Evolutionary conservation across 2,888 invertebrate genomes (phyloP).

Genomic region (Malacosoma neustria): DNA sequence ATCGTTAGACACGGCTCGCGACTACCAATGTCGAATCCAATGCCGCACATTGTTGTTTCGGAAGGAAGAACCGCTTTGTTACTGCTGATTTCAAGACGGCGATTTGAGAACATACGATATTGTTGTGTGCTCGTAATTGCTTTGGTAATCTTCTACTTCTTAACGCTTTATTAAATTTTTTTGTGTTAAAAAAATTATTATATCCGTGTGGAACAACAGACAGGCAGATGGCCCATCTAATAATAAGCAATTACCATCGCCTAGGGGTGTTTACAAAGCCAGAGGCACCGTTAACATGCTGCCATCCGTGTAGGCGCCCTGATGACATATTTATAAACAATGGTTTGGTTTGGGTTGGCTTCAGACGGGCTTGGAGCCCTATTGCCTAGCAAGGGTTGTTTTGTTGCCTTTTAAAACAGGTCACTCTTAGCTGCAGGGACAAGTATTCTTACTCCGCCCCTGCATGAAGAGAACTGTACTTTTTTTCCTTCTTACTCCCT

Average conservation of each 20-base stretch:
- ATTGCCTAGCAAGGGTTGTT: neutral
- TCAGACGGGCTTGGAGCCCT: neutral
- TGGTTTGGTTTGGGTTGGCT: too few species aligned
- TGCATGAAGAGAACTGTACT: neutral
- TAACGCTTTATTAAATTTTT: too few species aligned
- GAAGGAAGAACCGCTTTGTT: slow-evolving; percentile 62
- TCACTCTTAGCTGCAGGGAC: neutral
- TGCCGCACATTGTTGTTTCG: slow-evolving; percentile 66
- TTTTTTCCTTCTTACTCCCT: neutral
- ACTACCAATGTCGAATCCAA: slow-evolving; percentile 65
- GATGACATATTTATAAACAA: too few species aligned
- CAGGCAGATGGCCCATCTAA: neutral
- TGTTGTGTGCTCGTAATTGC: too few species aligned
- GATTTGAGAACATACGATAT: neutral
- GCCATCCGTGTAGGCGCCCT: too few species aligned
- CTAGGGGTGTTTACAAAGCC: too few species aligned
- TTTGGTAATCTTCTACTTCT: too few species aligned
- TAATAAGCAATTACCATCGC: neutral
- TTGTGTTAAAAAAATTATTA: too few species aligned
- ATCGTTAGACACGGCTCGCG: slow-evolving; percentile 58
- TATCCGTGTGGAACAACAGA: neutral
- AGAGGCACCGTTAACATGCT: too few species aligned
- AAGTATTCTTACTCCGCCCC: neutral
- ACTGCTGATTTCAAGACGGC: slow-evolving; percentile 26
- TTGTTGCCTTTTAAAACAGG: neutral